Evolutionary conservation across 1,140 invertebrate genomes (phyloP).

Genomic region (Rhysida immarginata): DNA sequence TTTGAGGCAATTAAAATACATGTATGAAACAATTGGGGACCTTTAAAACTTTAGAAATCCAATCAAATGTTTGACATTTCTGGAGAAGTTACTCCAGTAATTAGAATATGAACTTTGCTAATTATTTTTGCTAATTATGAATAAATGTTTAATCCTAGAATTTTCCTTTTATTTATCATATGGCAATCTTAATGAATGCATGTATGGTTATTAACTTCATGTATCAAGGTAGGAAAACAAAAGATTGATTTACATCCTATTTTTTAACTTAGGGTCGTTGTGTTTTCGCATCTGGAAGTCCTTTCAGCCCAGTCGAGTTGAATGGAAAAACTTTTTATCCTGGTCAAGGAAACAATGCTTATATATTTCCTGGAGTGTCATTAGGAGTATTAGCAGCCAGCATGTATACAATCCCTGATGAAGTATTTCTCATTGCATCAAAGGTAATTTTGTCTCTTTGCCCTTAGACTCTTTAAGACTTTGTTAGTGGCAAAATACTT

Average conservation of each 20-base stretch:
- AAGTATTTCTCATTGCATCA: conserved; percentile 78
- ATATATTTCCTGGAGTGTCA: conserved; percentile 89
- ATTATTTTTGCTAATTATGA: conserved; percentile 2
- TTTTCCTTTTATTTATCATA: conserved; percentile 3
- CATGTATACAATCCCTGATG: conserved; percentile 75
- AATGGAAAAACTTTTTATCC: conserved; percentile 65
- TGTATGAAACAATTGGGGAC: too few species aligned
- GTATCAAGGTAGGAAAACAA: too few species aligned
- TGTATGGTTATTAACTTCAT: too few species aligned
- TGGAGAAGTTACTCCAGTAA: too few species aligned
- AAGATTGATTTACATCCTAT: too few species aligned
- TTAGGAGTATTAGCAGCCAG: conserved; percentile 73
- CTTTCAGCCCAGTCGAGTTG: conserved; percentile 63
- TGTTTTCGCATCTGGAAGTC: conserved; percentile 83
- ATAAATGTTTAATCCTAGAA: conserved; percentile 1
- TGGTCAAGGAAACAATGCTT: conserved; percentile 92
- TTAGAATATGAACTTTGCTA: too few species aligned
- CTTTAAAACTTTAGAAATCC: too few species aligned
- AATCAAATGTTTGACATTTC: too few species aligned
- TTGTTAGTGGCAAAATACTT: neutral
- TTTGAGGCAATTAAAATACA: too few species aligned
- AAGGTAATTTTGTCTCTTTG: too few species aligned
- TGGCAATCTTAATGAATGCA: neutral
- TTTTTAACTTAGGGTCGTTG: conserved; percentile 69
- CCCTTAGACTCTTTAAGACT: too few species aligned